These are phyloP conservation scores for Scytalopus superciliaris DNA, from an alignment of 2,113 vertebrate genomes.

Conservation along the genomic window DNA sequence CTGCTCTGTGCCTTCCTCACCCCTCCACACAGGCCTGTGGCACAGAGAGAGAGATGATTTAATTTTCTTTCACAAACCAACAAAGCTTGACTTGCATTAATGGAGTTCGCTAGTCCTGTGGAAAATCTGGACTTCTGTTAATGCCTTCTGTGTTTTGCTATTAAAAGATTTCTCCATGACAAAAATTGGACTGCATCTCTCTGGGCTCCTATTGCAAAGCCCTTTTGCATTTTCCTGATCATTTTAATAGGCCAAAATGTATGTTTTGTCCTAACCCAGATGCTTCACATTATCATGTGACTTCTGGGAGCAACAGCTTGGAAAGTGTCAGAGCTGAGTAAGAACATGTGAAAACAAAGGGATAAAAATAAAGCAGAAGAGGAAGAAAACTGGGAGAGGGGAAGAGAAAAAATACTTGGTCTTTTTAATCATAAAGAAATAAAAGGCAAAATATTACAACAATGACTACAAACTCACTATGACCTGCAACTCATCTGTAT, in stretches of 20 bases:
- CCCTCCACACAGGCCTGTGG: neutral
- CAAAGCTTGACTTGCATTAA: neutral
- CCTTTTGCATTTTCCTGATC: neutral
- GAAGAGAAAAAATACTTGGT: rapidly evolving
- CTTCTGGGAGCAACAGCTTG: conserved; percentile 17
- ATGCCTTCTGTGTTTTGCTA: neutral
- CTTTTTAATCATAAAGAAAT: neutral
- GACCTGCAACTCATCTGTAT: neutral
- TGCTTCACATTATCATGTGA: neutral
- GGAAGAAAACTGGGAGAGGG: neutral
- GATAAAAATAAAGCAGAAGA: conserved; percentile 13
- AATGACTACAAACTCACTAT: neutral
- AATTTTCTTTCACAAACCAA: neutral
- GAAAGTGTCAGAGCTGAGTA: conserved; percentile 7
- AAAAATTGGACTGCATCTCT: neutral
- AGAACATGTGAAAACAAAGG: conserved; percentile 26
- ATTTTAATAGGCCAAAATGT: neutral
- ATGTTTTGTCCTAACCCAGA: neutral
- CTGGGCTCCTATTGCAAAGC: neutral
- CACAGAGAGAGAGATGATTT: neutral
- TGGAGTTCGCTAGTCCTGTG: neutral
- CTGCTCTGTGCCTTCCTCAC: neutral
- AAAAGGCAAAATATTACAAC: neutral
- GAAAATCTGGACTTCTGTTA: neutral
- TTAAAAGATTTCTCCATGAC: neutral